Evolutionary conservation across 2,797 vertebrate species (phyloP), one percentile per base, ranked within the genome.

Genomic region (Microctenopoma stevenorrisi): DNA sequence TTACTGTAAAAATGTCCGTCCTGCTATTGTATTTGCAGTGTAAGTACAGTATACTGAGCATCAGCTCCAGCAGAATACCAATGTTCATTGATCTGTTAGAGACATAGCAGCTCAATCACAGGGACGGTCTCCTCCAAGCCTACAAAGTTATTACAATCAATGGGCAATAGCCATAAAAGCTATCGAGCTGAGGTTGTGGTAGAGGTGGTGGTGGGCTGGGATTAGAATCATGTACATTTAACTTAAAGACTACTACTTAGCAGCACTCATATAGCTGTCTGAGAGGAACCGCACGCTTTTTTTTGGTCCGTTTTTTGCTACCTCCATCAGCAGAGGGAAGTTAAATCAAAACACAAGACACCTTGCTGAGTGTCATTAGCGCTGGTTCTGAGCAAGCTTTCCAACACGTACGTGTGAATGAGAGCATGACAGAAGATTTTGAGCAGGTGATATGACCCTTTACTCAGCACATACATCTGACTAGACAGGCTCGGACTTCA

Each of bases 271-370:
- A 51, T 14, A 28, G 37, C 46, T 3, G 13, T 56, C 43, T 69
- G 40, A 25, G 66, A 71, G 65, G 47, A 78, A 79, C 44, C 47
- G 28, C 10, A 58, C 53, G 18, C 67, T 48, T 63, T 69, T 57
- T 72, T 46, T 42, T 46, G 7, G 2, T 42, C 5, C 4, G 30
- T 33, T 83, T 75, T 71, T 76, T 11, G 12, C 61, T 42, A 49
- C 63, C 77, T 86, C 54, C 0, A 18, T 78, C 54, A 83, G 67
- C 38, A 68, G 62, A 77, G 42, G 33, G 47, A 72, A 90, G 84
- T 89, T 90, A 84, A 22, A 90, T 90, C 88, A 90, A 90, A 89
- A 82, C 58, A 54, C 70, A 79, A 89, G 79, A 89, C 84, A 81
- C 72, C 84, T 88, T 72, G 15, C 85, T 84, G 85, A 86, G 89